Evolutionary conservation across 2,113 vertebrate genomes (phyloP), one percentile per base, ranked within the genome.

Genomic region (Piprites chloris): DNA sequence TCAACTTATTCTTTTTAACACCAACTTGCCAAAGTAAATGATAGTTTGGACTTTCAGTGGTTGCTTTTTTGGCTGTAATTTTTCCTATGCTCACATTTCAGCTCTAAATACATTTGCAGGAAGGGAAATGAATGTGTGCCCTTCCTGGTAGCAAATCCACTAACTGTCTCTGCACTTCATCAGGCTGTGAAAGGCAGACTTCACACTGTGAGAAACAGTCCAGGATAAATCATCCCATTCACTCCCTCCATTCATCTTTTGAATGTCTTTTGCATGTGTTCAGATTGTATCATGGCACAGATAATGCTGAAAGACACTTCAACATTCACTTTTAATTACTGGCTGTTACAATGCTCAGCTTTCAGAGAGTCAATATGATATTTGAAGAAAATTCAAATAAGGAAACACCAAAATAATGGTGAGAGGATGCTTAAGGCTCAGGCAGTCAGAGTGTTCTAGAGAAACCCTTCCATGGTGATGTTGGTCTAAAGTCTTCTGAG

Each of bases 131-230:
- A 95, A 92, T 87, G 66, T 74, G 61, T 94, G 77, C 69, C 89
- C 78, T 91, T 94, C 84, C 77, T 90, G 87, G 55, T 93, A 75
- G 58, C 94, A 96, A 95, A 92, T 87, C 67, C 67, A 83, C 74
- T 92, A 89, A 76, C 77, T 91, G 91, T 94, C 42, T 95, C 67
- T 95, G 63, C 85, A 93, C 91, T 85, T 95, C 87, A 91, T 75
- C 74, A 89, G 91, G 53, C 82, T 95, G 89, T 91, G 93, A 96
- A 95, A 96, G 74, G 85, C 93, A 97, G 85, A 87, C 63, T 93
- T 96, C 87, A 89, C 85, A 96, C 74, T 0, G 0, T 46, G n/a
- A 93, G 81, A 82, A 95, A 89, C 53, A 79, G 75, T n/a, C 46
- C 67, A 73, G 89, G 87, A 79, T 85, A 91, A 94, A 93, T 87